Percentiles rank a stretch among this genome's conserved stretches.
Conservation (phyloP, 1,140 invertebrate species). For the Drosophila athabasca region DNA sequence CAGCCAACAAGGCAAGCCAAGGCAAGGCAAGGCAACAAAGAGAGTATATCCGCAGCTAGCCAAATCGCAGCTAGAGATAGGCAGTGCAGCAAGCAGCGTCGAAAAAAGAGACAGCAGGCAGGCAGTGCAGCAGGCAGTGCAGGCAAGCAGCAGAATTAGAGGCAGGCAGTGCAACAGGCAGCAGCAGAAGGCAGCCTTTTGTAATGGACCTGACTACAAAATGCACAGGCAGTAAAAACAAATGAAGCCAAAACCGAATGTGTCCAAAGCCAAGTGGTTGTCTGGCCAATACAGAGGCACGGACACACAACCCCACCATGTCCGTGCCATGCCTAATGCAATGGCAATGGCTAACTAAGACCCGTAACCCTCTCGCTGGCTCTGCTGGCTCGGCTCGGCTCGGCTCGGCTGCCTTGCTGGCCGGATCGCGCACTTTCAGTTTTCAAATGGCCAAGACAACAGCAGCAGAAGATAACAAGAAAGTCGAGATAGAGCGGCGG, state of each 20-base stretch:
- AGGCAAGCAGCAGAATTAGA: slow-evolving; percentile 12
- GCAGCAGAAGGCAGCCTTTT: slow-evolving; percentile 6
- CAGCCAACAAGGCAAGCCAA: slow-evolving; percentile 1
- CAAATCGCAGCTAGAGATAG: slow-evolving; percentile 40
- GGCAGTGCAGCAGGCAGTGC: slow-evolving; percentile 2
- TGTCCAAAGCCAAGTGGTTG: slow-evolving; percentile 32
- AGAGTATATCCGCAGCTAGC: slow-evolving; percentile 22
- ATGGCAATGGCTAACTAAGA: slow-evolving; percentile 38
- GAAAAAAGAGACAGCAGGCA: slow-evolving; percentile 6
- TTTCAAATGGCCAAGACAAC: slow-evolving; percentile 71
- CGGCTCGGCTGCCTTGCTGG: slow-evolving; percentile 31
- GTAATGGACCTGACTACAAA: slow-evolving; percentile 69
- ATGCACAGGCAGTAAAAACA: slow-evolving; percentile 76
- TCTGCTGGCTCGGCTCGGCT: too few species aligned
- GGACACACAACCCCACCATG: slow-evolving; percentile 24
- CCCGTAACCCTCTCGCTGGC: slow-evolving; percentile 30
- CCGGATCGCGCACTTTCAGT: slow-evolving; percentile 73
- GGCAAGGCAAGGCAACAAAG: slow-evolving; percentile 33
- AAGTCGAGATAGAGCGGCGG: slow-evolving; percentile 15
- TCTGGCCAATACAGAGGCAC: slow-evolving; percentile 59
- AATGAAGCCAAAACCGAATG: slow-evolving; percentile 71
- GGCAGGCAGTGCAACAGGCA: slow-evolving; percentile 14
- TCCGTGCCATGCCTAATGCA: slow-evolving; percentile 41
- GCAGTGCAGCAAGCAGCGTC: slow-evolving; percentile 6
- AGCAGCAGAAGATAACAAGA: slow-evolving; percentile 69